Percentiles rank a stretch among this genome's conserved stretches.
These are phyloP conservation scores for Myopa tessellatipennis DNA, from an alignment of 2,888 invertebrate species.

Conservation along the genomic window DNA sequence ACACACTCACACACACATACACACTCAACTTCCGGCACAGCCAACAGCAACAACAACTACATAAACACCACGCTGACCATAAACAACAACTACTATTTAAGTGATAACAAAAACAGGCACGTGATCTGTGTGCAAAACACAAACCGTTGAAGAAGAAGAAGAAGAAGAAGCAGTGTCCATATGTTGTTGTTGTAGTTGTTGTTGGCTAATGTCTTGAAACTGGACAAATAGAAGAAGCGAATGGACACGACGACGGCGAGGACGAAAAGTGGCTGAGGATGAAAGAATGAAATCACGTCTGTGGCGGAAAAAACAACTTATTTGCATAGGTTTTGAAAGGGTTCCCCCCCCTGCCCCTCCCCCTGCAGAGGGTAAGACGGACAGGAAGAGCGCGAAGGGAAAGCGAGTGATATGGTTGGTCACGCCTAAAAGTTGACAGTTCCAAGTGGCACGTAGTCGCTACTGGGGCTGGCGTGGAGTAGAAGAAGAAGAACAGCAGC, in stretches of 20 bases:
- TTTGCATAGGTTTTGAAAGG: neutral
- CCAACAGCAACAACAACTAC: conserved; percentile 11
- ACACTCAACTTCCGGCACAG: neutral
- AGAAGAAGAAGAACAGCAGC: neutral
- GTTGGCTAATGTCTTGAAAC: neutral
- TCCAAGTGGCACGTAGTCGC: neutral
- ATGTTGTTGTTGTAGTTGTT: neutral
- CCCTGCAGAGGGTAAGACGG: too few species aligned
- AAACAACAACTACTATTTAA: conserved; percentile 10
- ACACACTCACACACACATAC: neutral
- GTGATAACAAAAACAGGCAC: conserved; percentile 26
- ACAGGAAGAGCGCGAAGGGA: neutral
- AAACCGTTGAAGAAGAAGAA: conserved; percentile 10
- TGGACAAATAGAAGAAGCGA: neutral
- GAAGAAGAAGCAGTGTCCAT: neutral
- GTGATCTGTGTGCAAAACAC: conserved; percentile 25
- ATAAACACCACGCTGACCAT: conserved; percentile 10
- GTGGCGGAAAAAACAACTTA: neutral
- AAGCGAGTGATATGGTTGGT: neutral
- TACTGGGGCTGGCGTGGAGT: neutral
- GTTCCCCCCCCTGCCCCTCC: too few species aligned
- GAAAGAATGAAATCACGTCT: conserved; percentile 1
- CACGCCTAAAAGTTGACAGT: neutral
- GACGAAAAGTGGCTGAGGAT: too few species aligned
- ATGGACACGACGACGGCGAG: neutral